Base-by-base conservation (phyloP, 2,797 vertebrate genomes). In the Galaxias olidus region DNA sequence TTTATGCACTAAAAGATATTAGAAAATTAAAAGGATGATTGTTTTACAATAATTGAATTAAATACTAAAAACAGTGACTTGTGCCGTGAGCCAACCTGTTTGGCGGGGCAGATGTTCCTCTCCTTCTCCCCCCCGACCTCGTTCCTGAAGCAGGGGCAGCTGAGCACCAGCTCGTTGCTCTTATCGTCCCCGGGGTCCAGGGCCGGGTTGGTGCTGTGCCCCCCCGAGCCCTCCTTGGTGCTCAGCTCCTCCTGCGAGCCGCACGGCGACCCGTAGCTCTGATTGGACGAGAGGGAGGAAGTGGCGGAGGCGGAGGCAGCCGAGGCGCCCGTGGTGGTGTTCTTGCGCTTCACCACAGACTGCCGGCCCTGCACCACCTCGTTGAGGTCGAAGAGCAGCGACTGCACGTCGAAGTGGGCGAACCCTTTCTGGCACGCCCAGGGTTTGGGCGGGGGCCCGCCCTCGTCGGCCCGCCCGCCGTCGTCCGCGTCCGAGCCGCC, bases 61-160 rank as follows among this genome's bases (percentile, higher is more conserved):
- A 30, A 30, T 6, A 30, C 3, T 30, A 30, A 30, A 30, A 30
- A 30, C 30, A 6, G 30, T 30, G 30, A 1, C 46, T 54, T 11
- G 52, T 62, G 53, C 1, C 69, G 1, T 10, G 69, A 65, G 62
- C 57, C 8, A 75, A 90, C 89, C 85, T 88, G 88, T 80, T 96
- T 97, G 0, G 92, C 93, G 68, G 97, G 93, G 71, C 92, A 95
- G 77, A 99, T 96, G 76, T 94, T 97, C 75, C 96, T 92, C 71
- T 99, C 96, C 0, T 94, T 94, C 85, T 99, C 97, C 52, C 97
- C 98, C 4, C 96, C 98, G 14, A 97, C 96, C 86, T 99, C 98
- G 46, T 99, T 99, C 70, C 98, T 94, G 85, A 99, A 99, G 83
- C 98, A 99, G 0, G 98, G 97, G 70, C 98, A 99, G 83, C 95